Base-by-base conservation (phyloP, 2,888 invertebrate genomes). In the Cylloceria caligata region DNA sequence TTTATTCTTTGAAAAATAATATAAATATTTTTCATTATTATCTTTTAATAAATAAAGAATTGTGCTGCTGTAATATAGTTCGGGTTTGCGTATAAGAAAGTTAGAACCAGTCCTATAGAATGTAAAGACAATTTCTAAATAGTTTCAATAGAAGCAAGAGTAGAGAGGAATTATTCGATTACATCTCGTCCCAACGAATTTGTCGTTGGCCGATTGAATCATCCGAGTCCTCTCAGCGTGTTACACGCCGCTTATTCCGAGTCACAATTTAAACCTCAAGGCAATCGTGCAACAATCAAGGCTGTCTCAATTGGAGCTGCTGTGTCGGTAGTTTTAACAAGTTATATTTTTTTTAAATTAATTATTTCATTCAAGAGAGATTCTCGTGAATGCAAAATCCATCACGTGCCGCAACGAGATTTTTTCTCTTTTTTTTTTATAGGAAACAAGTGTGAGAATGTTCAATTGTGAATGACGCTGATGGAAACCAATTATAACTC, bases 261-360 rank as follows among this genome's bases (percentile, higher is more conserved):
- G 47, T 47, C n/a, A 65, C 65, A 65, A 65, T 67, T 67, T 49
- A 47, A 62, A 27, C 55, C 16, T 36, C 73, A 45, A 68, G 45
- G 42, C 73, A 62, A 69, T 68, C 57, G 55, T 47, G 60, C 67
- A 52, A 30, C 49, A 64, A 64, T 74, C 62, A 62, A 62, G 42
- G 42, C 57, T 42, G 9, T 34, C 52, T 21, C 67, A 67, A 45
- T 71, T 65, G 55, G 36, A 34, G 52, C 71, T 11, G 21, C 36
- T 3, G 39, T 21, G 47, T 49, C 65, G 27, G 21, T 11, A 42
- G 7, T 45, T 57, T 34, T n/a, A 65, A 67, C 65, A 60, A 67
- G 47, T 73, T 68, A 21, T 11, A 24, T 39, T 1, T 21, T 19
- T 13, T 45, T 27, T 62, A 39, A 19, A 67, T 13, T 42, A 34